Evolutionary conservation across 2,888 invertebrate genomes (phyloP), one percentile per base, ranked within the genome.

Genomic region (Athetis lepigone): DNA sequence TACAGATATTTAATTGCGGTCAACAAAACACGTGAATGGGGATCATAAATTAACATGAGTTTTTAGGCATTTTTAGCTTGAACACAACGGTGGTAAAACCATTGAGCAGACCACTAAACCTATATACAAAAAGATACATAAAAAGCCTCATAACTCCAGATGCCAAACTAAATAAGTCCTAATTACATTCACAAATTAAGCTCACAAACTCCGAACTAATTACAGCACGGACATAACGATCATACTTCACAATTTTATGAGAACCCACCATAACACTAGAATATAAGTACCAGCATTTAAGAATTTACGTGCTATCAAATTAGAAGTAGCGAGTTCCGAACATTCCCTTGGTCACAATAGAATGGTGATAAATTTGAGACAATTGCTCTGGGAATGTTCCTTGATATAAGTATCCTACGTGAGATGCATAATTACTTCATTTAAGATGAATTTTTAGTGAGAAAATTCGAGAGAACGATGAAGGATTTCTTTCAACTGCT

Each of bases 401-500:
- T 80, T 83, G 84, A 85, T 86, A 82, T 86, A 85, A 82, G 82
- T 79, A 79, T 79, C 58, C 57, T 60, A 79, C 86, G 86, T 84
- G 80, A 72, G 64, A 54, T 66, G 84, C 76, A 85, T 85, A 63
- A 72, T 80, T 77, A 75, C 65, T 70, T 62, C 54, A 58, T 75
- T 77, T 77, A 54, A 55, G 63, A 59, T 65, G 59, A 68, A 65
- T 71, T 77, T 70, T 67, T 54, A 62, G 50, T 47, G 23, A 33
- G 60, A 47, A 64, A 62, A 4, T 16, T 27, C 37, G 16, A 19
- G 23, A 23, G 42, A 43, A 21, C n/a, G 19, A 5, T 39, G 27
- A 58, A 65, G 39, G 46, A 71, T 71, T 58, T 42, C 21, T 36
- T 54, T 50, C 43, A 23, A 13, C 21, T 27, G 4, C 37, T 61